phyloP scores from a whole-genome alignment of 2,888 invertebrate genomes.

The Chesias legatella region DNA sequence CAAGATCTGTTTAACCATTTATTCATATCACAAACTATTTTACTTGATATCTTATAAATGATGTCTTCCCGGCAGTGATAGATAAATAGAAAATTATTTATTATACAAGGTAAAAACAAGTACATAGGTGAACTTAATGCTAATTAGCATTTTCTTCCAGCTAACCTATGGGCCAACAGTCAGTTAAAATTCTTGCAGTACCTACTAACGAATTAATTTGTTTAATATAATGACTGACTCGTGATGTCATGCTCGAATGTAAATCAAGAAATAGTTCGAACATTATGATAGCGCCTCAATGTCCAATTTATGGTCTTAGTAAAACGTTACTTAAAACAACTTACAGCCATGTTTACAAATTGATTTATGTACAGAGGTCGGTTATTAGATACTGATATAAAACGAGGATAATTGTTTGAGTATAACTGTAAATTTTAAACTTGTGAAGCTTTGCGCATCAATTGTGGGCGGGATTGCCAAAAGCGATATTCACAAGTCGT shows the following conservation, averaged over 20 bases:
- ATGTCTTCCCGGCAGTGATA: too few species aligned
- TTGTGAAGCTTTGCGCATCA: constrained; percentile 24
- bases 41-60: too few species aligned
- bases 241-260: constrained; percentile 15
- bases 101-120: too few species aligned
- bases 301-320: constrained; percentile 18
- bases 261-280: constrained; percentile 8
- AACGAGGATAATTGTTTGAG: constrained; percentile 29
- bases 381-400: constrained; percentile 28
- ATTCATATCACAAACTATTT: constrained; percentile 24
- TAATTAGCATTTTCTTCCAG: too few species aligned
- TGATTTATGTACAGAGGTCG: constrained; percentile 26
- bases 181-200: too few species aligned
- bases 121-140: too few species aligned
- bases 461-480: constrained; percentile 44
- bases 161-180: too few species aligned
- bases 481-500: constrained; percentile 35
- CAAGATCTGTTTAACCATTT: constrained; percentile 31
- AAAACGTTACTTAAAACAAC: constrained; percentile 18
- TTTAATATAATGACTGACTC: constrained; percentile 6
- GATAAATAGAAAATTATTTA: too few species aligned
- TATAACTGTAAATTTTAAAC: constrained; percentile 33
- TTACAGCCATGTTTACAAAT: constrained; percentile 22
- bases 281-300: constrained; percentile 17
- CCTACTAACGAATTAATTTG: neutral